Evolutionary conservation across 2,888 invertebrate species (phyloP).

Genomic region (Enoplolaimus lenunculus): DNA sequence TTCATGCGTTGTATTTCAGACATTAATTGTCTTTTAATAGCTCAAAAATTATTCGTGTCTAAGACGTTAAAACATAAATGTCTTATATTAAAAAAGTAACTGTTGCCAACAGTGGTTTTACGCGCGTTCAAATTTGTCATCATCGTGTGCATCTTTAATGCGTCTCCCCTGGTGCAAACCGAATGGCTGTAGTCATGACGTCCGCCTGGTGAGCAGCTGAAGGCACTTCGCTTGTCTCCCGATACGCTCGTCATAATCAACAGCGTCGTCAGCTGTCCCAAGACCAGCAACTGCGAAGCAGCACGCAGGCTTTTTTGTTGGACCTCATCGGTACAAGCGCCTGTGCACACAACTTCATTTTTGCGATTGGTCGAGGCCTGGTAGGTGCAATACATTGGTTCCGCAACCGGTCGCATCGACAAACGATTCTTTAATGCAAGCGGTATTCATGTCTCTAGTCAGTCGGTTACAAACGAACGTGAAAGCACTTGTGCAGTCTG

Average conservation of each 20-base stretch:
- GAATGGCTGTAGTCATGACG: background rate
- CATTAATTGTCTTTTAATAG: no score
- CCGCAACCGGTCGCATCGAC: background rate
- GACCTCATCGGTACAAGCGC: background rate
- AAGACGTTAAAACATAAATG: no score
- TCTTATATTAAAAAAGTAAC: no score
- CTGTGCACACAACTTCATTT: background rate
- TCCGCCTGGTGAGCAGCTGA: background rate
- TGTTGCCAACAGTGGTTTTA: no score
- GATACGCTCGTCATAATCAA: background rate
- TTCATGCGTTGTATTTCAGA: no score
- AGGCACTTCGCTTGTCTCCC: background rate
- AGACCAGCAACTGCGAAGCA: background rate
- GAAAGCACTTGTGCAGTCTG: background rate
- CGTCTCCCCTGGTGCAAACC: background rate
- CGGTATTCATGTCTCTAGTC: background rate
- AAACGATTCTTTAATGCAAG: background rate
- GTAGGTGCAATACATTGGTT: background rate
- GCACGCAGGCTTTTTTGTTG: background rate
- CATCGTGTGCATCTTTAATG: background rate
- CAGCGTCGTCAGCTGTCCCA: background rate
- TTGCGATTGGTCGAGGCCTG: background rate
- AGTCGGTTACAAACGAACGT: background rate
- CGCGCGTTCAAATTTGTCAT: background rate
- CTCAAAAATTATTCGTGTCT: no score